These are phyloP conservation scores for Brachymystax lenok DNA, from an alignment of 2,797 vertebrate species.

Conservation along the genomic window DNA sequence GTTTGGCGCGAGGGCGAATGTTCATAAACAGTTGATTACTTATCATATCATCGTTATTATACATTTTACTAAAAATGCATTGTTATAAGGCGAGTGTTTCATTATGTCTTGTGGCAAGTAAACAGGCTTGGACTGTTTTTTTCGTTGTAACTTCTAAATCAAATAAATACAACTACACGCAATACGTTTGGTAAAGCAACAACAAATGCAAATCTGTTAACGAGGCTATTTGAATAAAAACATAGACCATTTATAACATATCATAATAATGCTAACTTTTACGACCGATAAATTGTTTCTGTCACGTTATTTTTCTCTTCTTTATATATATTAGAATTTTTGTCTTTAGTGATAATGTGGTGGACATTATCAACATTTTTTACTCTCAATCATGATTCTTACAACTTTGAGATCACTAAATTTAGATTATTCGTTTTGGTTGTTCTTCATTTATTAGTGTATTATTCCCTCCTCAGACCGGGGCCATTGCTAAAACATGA, in stretches of 20 bases:
- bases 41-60: not conserved
- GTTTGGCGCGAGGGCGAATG: conserved; percentile 29
- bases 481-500: not conserved
- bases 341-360: not conserved
- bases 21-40: not conserved
- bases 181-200: not conserved
- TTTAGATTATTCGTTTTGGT: not conserved
- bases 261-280: not conserved
- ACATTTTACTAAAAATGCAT: not conserved
- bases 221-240: not conserved
- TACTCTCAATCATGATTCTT: not conserved
- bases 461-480: not conserved
- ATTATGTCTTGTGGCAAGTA: not conserved
- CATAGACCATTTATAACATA: not conserved
- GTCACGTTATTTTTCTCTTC: not conserved
- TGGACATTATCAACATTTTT: not conserved
- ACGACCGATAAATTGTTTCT: not conserved
- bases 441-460: not conserved
- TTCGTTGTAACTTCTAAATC: not conserved
- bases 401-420: not conserved
- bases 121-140: not conserved
- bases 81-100: not conserved
- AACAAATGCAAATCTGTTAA: not conserved
- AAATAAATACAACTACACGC: not conserved
- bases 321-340: not conserved